Conservation (phyloP, 2,113 vertebrate species). For the Meleagris gallopavo region DNA sequence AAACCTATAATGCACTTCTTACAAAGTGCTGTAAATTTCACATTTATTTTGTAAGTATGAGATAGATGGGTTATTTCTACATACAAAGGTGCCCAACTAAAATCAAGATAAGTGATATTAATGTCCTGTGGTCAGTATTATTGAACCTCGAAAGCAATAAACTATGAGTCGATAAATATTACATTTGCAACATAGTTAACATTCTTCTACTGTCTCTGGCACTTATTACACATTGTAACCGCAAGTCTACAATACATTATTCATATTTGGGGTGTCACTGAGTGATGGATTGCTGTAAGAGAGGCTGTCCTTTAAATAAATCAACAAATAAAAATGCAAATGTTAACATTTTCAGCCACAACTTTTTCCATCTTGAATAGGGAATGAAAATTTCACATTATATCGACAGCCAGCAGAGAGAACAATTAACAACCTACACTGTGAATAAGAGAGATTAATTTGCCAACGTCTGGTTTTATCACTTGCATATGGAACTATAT, state of each 20-base stretch:
- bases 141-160: conserved; percentile 85
- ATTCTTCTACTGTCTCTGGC: conserved; percentile 84
- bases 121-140: conserved; percentile 86
- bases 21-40: conserved; percentile 71
- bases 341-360: conserved; percentile 89
- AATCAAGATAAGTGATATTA: conserved; percentile 85
- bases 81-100: conserved; percentile 79
- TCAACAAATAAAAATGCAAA: conserved; percentile 91
- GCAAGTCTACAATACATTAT: conserved; percentile 88
- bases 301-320: conserved; percentile 89
- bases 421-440: conserved; percentile 83
- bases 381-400: conserved; percentile 85
- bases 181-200: conserved; percentile 85
- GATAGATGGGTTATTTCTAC: conserved; percentile 78
- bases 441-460: conserved; percentile 81
- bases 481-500: conserved; percentile 64
- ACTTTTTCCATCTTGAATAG: conserved; percentile 83
- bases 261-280: conserved; percentile 87
- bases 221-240: conserved; percentile 86
- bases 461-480: conserved; percentile 76
- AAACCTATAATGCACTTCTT: conserved; percentile 56
- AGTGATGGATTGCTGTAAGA: conserved; percentile 87
- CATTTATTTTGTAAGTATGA: conserved; percentile 79
- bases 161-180: conserved; percentile 86
- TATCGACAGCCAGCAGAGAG: conserved; percentile 83